A percentile compares a stretch with the other conserved stretches of the same genome.
Conservation (phyloP, 2,888 invertebrate species). For the Morinoia aosen region DNA sequence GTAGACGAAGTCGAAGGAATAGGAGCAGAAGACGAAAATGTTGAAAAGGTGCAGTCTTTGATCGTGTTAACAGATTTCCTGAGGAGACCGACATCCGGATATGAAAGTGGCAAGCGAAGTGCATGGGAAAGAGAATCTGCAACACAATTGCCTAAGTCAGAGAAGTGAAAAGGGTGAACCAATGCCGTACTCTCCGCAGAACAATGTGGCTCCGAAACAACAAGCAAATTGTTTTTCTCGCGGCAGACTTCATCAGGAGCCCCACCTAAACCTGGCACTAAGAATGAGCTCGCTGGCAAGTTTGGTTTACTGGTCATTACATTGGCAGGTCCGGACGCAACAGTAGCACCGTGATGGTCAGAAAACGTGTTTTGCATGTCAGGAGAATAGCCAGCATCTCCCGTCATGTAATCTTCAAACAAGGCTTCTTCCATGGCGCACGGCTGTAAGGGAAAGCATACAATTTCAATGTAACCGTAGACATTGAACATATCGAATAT, state of each 20-base stretch:
- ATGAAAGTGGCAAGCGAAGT: not conserved
- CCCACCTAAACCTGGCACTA: not conserved
- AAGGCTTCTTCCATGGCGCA: slow-evolving; percentile 37
- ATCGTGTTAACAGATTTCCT: not conserved
- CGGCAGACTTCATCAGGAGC: not conserved
- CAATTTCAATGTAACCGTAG: not conserved
- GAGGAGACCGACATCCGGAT: not conserved
- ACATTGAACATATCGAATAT: not conserved
- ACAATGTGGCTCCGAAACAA: not conserved
- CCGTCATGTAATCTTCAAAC: slow-evolving; percentile 9
- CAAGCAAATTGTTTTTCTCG: not conserved
- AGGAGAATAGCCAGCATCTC: not conserved
- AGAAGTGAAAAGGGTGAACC: not conserved
- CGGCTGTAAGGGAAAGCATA: not conserved
- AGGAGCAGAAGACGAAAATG: not conserved
- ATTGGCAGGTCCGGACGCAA: not conserved
- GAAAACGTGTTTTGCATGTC: not conserved
- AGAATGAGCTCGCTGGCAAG: not conserved
- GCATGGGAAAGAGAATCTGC: slow-evolving; percentile 25
- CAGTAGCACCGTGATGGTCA: not conserved
- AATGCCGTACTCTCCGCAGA: not conserved
- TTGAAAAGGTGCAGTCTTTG: slow-evolving; percentile 27
- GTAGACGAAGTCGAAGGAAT: not conserved
- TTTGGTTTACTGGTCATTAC: not conserved
- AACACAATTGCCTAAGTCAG: not conserved